These are phyloP conservation scores for Ctenopoma multispine DNA, from an alignment of 2,797 vertebrate species.

Conservation along the genomic window DNA sequence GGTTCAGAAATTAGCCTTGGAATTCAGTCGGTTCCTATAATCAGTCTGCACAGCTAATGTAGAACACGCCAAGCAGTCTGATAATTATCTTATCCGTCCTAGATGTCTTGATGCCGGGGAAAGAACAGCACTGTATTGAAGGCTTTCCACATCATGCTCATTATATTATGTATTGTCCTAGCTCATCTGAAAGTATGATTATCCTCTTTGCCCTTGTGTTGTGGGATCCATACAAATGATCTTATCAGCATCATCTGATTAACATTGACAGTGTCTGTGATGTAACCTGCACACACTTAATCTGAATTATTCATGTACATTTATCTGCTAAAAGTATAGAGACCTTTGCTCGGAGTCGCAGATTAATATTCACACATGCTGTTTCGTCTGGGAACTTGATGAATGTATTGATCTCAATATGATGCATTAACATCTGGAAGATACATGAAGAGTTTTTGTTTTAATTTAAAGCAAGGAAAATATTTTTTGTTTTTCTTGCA, in stretches of 20 bases:
- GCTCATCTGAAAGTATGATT: slow-evolving; percentile 77
- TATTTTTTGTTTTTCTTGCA: neutral
- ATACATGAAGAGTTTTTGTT: slow-evolving; percentile 1
- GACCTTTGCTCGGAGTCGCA: slow-evolving; percentile 52
- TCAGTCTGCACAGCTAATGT: slow-evolving; percentile 78
- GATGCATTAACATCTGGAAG: slow-evolving; percentile 15
- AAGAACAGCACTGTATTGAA: slow-evolving; percentile 63
- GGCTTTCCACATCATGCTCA: slow-evolving; percentile 73
- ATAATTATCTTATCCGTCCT: slow-evolving; percentile 83
- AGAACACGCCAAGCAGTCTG: slow-evolving; percentile 70
- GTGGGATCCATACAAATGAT: slow-evolving; percentile 75
- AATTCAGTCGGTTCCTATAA: slow-evolving; percentile 79
- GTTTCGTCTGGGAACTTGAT: slow-evolving; percentile 13
- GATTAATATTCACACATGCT: slow-evolving; percentile 44
- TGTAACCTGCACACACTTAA: slow-evolving; percentile 49
- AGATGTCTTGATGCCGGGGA: slow-evolving; percentile 69
- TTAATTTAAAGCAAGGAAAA: neutral
- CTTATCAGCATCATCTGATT: slow-evolving; percentile 76
- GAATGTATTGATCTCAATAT: slow-evolving; percentile 17
- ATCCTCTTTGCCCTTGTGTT: slow-evolving; percentile 75
- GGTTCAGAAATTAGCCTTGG: slow-evolving; percentile 74
- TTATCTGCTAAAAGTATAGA: slow-evolving; percentile 69
- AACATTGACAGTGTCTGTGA: slow-evolving; percentile 73
- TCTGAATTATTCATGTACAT: slow-evolving; percentile 82
- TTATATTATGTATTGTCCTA: slow-evolving; percentile 73